Evolutionary conservation across 2,113 vertebrate genomes (phyloP).

Genomic region (Calidris pugnax): DNA sequence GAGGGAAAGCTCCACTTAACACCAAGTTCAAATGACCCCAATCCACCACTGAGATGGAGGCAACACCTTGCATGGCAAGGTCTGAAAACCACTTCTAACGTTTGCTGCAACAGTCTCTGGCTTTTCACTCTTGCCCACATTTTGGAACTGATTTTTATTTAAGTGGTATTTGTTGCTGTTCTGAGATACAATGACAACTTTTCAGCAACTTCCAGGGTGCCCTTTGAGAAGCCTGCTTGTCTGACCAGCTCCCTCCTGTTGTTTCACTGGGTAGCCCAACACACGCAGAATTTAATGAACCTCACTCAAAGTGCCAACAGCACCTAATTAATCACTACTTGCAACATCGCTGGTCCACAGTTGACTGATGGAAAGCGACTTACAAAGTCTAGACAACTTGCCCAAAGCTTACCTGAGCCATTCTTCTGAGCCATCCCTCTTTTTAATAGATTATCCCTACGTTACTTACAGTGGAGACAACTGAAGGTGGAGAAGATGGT

Average conservation of each 20-base stretch:
- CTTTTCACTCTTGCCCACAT: background rate
- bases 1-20: background rate
- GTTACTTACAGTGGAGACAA: background rate
- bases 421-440: background rate
- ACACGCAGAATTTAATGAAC: background rate
- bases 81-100: background rate
- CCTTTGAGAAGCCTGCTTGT: fast-evolving
- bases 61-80: fast-evolving
- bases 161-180: background rate
- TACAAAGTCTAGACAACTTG: background rate
- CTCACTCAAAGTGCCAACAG: background rate
- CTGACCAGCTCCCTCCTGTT: background rate
- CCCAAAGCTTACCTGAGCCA: background rate
- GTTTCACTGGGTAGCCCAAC: background rate
- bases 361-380: background rate
- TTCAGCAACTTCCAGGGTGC: background rate
- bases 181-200: background rate
- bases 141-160: background rate
- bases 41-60: fast-evolving
- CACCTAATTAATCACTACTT: background rate
- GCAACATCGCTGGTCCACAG: background rate
- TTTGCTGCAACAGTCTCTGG: background rate
- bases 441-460: background rate
- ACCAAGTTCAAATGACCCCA: fast-evolving
- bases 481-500: background rate